phyloP scores from a whole-genome alignment of 2,797 vertebrate genomes.

The Melanotaenia trifasciata region DNA sequence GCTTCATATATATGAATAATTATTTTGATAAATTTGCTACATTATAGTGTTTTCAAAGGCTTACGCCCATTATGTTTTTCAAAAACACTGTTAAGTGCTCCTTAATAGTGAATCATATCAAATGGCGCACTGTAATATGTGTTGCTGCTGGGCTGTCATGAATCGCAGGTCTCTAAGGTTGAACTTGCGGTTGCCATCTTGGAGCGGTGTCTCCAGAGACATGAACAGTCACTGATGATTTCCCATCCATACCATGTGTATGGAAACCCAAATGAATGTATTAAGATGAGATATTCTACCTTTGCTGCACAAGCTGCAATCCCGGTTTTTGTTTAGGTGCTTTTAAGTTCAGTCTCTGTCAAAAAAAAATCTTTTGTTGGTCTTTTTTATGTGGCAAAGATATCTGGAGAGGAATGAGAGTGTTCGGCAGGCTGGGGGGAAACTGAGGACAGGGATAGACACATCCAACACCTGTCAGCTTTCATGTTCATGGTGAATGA shows the following conservation, averaged over 20 bases:
- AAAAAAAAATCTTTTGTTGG: constrained; percentile 49
- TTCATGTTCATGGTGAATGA: constrained; percentile 36
- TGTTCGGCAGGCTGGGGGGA: constrained; percentile 30
- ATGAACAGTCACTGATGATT: constrained; percentile 57
- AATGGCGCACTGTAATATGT: constrained; percentile 59
- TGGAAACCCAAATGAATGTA: constrained; percentile 81
- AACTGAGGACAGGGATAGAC: constrained; percentile 47
- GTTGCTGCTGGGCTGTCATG: constrained; percentile 62
- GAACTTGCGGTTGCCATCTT: constrained; percentile 55
- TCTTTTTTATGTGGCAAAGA: constrained; percentile 64
- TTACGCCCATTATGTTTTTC: constrained; percentile 71
- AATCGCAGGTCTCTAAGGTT: constrained; percentile 52
- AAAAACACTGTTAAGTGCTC: constrained; percentile 83
- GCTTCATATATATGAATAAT: constrained; percentile 68
- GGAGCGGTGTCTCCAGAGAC: constrained; percentile 68
- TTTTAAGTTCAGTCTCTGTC: constrained; percentile 76
- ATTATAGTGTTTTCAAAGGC: constrained; percentile 79
- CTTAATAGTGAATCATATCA: constrained; percentile 82
- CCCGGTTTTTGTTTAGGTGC: constrained; percentile 67
- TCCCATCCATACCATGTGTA: constrained; percentile 61
- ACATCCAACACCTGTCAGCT: constrained; percentile 28
- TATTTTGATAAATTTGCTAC: constrained; percentile 81
- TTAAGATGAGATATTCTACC: constrained; percentile 77
- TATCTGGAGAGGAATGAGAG: constrained; percentile 50
- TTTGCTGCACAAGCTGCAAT: constrained; percentile 74